A percentile compares a stretch with the other conserved stretches of the same genome.
phyloP scores from a whole-genome alignment of 2,888 invertebrate genomes.

The Xylota segnis region DNA sequence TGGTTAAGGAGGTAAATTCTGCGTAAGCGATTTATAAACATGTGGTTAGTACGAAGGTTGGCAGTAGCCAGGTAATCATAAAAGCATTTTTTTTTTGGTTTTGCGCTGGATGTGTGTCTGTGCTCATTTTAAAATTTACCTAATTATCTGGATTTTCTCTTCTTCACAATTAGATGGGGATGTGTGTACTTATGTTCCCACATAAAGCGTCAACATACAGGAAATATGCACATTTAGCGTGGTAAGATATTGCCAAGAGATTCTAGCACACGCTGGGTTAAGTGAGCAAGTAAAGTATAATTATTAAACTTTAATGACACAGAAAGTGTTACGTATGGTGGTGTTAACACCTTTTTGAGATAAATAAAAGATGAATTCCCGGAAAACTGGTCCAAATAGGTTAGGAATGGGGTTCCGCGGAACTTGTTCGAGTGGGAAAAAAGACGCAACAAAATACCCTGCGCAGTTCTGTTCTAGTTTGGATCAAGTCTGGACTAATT shows the following conservation, averaged over 20 bases:
- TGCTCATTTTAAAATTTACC: slow-evolving; percentile 48
- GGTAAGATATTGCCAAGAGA: not conserved
- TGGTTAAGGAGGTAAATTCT: slow-evolving; percentile 26
- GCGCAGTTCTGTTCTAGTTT: too few relatives aligned
- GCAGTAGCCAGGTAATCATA: slow-evolving; percentile 1
- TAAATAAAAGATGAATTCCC: not conserved
- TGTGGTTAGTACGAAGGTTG: not conserved
- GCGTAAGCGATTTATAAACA: slow-evolving; percentile 51
- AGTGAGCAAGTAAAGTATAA: not conserved
- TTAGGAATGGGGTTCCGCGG: too few relatives aligned
- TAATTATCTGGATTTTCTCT: slow-evolving; percentile 47
- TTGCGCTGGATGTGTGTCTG: slow-evolving; percentile 17
- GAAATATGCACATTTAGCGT: not conserved
- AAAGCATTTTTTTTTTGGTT: slow-evolving; percentile 16
- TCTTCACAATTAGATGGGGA: slow-evolving; percentile 8
- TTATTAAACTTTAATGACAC: slow-evolving; percentile 2
- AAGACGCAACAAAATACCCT: too few relatives aligned
- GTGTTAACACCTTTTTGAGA: not conserved
- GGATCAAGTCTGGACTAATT: too few relatives aligned
- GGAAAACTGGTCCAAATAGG: not conserved
- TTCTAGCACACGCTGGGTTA: not conserved
- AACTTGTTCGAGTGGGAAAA: too few relatives aligned
- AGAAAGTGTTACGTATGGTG: slow-evolving; percentile 7
- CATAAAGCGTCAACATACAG: not conserved
- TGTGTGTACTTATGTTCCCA: slow-evolving; percentile 1